Base-by-base conservation (phyloP, 2,113 vertebrate species). In the Nasalis larvatus region DNA sequence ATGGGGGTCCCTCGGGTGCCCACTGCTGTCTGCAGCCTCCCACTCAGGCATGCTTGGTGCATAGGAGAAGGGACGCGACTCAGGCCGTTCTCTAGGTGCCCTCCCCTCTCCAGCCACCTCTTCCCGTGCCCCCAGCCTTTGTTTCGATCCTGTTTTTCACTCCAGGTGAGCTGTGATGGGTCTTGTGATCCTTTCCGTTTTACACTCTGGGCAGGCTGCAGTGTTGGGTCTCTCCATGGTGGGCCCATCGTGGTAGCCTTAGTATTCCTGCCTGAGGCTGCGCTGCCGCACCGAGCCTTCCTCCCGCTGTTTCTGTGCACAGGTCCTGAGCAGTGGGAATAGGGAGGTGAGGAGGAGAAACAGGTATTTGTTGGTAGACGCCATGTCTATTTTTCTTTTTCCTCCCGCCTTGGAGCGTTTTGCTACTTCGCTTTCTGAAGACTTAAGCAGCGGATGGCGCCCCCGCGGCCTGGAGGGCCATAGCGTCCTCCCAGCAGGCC, bases 321-420 rank as follows among this genome's bases (percentile, higher is more conserved):
- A 27, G 37, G 13, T 25, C 4, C 27, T 76, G 21, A 13, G 32
- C 3, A 4, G 35, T 12, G n/a, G 14, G 74, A 2, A 3, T 7
- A 30, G 20, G n/a, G 32, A 35, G 45, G 5, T 3, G 32, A 23
- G 68, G 12, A 23, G 9, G 5, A 6, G 17, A 35, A 2, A 35
- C 1, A 4, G 8, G 7, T 18, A 1, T 0, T 6, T 5, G 1
- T 17, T 1, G 4, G 23, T 9, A 1, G 42, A 14, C 0, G 3
- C 37, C 13, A 7, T 17, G 12, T 60, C 0, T 30, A 0, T 27
- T 45, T 11, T 69, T 45, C 12, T 4, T 4, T 37, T 37, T 16
- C 32, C 42, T 40, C 21, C 18, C 20, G 1, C 8, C 42, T 9
- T 18, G 32, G 3, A 1, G 4, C 2, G 4, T 23, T 23, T 17